These are phyloP conservation scores for Gallinago undulata DNA, from an alignment of 2,113 vertebrate genomes.

Conservation along the genomic window DNA sequence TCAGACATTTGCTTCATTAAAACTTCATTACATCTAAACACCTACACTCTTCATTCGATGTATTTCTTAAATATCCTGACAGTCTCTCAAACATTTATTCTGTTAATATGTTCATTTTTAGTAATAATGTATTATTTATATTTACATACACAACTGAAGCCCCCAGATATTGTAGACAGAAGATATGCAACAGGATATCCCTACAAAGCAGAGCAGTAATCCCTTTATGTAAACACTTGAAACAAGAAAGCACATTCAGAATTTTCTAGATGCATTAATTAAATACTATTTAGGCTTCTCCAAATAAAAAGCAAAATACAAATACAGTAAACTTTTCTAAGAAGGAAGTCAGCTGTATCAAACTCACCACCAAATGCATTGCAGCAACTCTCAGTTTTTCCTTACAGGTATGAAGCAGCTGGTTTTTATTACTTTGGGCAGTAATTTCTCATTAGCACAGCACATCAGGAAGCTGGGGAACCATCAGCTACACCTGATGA, in stretches of 20 bases:
- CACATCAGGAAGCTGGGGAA: neutral
- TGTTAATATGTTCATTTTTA: neutral
- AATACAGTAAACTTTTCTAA: neutral
- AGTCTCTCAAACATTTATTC: neutral
- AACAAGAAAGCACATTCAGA: neutral
- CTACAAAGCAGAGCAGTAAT: neutral
- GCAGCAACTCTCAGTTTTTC: neutral
- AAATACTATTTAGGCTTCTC: neutral
- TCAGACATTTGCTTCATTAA: neutral
- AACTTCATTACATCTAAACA: neutral
- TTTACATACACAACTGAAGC: neutral
- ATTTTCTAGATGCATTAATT: neutral
- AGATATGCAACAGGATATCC: neutral
- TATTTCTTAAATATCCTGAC: neutral
- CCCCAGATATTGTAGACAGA: neutral
- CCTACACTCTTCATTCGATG: neutral
- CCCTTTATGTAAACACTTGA: neutral
- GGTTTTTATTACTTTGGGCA: neutral
- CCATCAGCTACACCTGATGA: neutral
- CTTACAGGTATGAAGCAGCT: neutral
- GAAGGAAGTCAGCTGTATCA: neutral
- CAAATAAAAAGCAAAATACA: neutral
- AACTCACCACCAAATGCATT: neutral
- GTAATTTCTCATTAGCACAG: neutral
- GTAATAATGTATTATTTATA: neutral